Evolutionary conservation across 1,140 invertebrate genomes (phyloP), one percentile per base, ranked within the genome.

Genomic region (Panagrolaimus sp.): DNA sequence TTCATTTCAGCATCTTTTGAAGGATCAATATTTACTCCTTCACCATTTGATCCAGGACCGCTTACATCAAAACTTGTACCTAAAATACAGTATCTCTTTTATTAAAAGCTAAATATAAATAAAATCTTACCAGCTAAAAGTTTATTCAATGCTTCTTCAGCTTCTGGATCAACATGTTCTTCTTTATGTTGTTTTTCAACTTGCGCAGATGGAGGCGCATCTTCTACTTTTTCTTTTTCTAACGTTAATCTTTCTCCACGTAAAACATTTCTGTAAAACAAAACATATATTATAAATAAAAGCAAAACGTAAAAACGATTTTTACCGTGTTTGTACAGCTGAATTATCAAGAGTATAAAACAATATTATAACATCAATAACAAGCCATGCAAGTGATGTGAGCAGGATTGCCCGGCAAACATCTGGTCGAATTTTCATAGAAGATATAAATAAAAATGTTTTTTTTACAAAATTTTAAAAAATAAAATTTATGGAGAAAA

Each of bases 31-130:
- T 43, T 48, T 5, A 65, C 57, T 16, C 23, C 51, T 20, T 65
- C 57, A 42, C 57, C 57, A 38, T 46, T 47, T 9, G 38, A 43
- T 3, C 67, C 67, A 25, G 67, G 53, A 27, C 67, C 67, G 3
- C 11, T 25, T 11, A 25, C 27, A 25, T 57, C 20, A 27, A 57
- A 57, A 20, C 51, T 57, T 27, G 51, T 57, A 57, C 20, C 51
- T 57, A 27, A 25, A 57, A 57, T 11, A 38, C 9, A 4, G 27
- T n/a, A n/a, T n/a, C n/a, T n/a, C n/a, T n/a, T n/a, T n/a, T n/a
- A n/a, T 57, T 20, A 25, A 57, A 20, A 57, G n/a, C 13, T 25
- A 57, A 23, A 1, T 57, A 9, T 13, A 20, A 57, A 57, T 2
- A 27, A 2, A 20, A 57, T 25, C 11, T 27, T 16, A 57, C 20